A percentile compares a stretch with the other conserved stretches of the same genome.
These are phyloP conservation scores for Argentina silus DNA, from an alignment of 2,797 vertebrate genomes.

Conservation along the genomic window DNA sequence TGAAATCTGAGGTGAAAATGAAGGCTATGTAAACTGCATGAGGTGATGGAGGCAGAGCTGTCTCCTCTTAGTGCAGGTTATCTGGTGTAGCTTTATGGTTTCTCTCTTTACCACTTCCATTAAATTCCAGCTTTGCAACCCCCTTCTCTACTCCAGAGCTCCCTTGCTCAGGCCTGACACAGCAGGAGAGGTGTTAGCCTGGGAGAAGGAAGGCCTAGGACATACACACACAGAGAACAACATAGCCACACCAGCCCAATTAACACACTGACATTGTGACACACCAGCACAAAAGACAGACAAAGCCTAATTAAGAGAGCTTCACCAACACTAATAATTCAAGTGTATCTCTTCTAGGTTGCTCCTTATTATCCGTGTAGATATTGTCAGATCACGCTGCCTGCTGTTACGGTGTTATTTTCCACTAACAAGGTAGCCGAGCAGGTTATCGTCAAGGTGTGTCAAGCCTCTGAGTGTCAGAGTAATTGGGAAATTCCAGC, in stretches of 20 bases:
- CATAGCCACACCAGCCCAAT: not conserved
- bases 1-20: not conserved
- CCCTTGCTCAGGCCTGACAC: slow-evolving; percentile 1
- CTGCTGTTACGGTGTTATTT: not conserved
- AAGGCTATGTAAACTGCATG: not conserved
- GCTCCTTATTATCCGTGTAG: not conserved
- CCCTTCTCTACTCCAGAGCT: not conserved
- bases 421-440: not conserved
- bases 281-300: not conserved
- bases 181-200: slow-evolving; percentile 7
- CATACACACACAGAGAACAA: not conserved
- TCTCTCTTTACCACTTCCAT: slow-evolving; percentile 42
- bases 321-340: not conserved
- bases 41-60: not conserved
- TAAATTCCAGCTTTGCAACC: slow-evolving; percentile 33
- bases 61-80: slow-evolving; percentile 20
- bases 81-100: slow-evolving; percentile 24
- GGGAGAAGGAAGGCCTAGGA: not conserved
- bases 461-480: not conserved
- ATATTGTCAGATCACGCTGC: not conserved
- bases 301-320: not conserved
- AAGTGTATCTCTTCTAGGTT: not conserved
- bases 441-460: not conserved
- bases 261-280: not conserved
- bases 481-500: slow-evolving; percentile 9